These are phyloP conservation scores for Mythimna albipuncta DNA, from an alignment of 2,888 invertebrate genomes.

Conservation along the genomic window DNA sequence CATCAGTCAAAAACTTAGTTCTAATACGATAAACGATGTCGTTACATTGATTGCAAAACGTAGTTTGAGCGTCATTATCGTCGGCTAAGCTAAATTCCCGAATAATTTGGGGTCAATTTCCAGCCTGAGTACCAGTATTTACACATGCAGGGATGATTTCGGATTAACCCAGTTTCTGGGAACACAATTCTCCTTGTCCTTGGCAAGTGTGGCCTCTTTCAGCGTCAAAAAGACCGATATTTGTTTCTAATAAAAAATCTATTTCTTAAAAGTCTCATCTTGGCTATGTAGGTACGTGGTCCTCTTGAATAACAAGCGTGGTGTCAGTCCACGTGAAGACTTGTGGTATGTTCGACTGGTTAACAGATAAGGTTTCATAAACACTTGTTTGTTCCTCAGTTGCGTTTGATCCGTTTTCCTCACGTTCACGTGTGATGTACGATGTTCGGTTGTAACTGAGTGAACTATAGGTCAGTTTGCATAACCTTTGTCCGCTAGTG, in stretches of 20 bases:
- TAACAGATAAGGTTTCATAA: conserved; percentile 72
- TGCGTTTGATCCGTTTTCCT: conserved; percentile 35
- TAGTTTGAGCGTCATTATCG: conserved; percentile 7
- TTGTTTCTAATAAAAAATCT: not conserved
- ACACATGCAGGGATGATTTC: no score
- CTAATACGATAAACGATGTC: conserved; percentile 27
- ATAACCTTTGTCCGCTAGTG: conserved; percentile 29
- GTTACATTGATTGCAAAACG: conserved; percentile 34
- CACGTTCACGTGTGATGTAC: conserved; percentile 29
- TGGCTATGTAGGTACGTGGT: conserved; percentile 17
- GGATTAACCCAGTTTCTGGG: not conserved
- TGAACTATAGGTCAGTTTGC: conserved; percentile 52
- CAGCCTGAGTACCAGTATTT: not conserved
- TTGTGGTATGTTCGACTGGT: conserved; percentile 62
- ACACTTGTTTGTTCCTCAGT: conserved; percentile 54
- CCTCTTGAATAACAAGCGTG: conserved; percentile 54
- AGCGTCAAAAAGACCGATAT: not conserved
- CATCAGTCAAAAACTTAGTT: conserved; percentile 36
- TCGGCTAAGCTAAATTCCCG: not conserved
- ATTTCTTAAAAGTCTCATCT: not conserved
- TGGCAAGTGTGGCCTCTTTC: not conserved
- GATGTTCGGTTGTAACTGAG: conserved; percentile 20
- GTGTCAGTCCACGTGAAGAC: conserved; percentile 71
- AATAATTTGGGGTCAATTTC: not conserved
- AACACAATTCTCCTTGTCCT: not conserved